Evolutionary conservation across 1,140 invertebrate species (phyloP).

Genomic region (Vanessa tameamea): DNA sequence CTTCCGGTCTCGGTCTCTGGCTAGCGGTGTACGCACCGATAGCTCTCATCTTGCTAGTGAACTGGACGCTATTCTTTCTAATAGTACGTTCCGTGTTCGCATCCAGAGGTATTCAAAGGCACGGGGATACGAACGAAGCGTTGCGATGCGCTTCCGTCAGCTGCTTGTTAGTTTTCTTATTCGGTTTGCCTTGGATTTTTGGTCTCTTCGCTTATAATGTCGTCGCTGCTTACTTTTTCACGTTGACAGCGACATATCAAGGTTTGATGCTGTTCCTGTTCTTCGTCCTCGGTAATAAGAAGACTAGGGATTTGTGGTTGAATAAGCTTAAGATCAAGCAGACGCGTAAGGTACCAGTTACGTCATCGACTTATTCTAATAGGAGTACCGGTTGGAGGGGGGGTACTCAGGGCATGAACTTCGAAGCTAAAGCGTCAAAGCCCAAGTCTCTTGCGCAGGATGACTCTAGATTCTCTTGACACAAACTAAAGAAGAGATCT

Average conservation of each 20-base stretch:
- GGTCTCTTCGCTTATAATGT: slow-evolving; percentile 71
- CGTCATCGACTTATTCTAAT: slow-evolving; percentile 73
- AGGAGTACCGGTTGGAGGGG: slow-evolving; percentile 56
- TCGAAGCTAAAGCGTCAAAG: slow-evolving; percentile 59
- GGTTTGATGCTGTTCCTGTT: slow-evolving; percentile 80
- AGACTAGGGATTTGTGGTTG: slow-evolving; percentile 79
- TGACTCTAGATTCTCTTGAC: slow-evolving; percentile 70
- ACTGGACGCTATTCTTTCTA: slow-evolving; percentile 75
- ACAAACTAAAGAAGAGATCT: slow-evolving; percentile 20
- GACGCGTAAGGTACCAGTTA: slow-evolving; percentile 72
- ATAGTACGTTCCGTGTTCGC: slow-evolving; percentile 79
- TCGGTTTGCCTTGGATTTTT: slow-evolving; percentile 80
- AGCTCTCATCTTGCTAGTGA: slow-evolving; percentile 68
- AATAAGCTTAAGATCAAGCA: slow-evolving; percentile 75
- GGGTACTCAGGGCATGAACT: slow-evolving; percentile 33
- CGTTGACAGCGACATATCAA: slow-evolving; percentile 77
- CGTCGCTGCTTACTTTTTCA: slow-evolving; percentile 78
- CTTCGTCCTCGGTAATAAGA: slow-evolving; percentile 79
- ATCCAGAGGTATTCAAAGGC: slow-evolving; percentile 70
- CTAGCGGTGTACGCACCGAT: slow-evolving; percentile 75
- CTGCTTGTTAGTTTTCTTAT: slow-evolving; percentile 77
- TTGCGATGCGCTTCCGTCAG: slow-evolving; percentile 73
- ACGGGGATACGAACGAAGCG: slow-evolving; percentile 74
- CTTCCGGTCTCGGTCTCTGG: slow-evolving; percentile 72
- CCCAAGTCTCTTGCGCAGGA: slow-evolving; percentile 62